A percentile compares a stretch with the other conserved stretches of the same genome.
phyloP scores from a whole-genome alignment of 2,797 vertebrate species.

The Falco concolor region DNA sequence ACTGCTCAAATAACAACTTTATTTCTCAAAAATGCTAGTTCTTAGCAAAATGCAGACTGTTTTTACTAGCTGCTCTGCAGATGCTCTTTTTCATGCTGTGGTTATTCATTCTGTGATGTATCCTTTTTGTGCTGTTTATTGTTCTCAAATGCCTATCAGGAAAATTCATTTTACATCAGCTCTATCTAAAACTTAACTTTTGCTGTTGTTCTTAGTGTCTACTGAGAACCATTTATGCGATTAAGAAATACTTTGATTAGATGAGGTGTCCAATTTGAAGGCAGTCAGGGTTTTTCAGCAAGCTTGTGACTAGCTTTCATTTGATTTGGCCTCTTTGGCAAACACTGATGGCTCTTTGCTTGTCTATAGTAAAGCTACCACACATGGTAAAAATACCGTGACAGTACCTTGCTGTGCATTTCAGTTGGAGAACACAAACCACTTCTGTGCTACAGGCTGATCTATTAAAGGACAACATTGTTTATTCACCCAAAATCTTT shows the following conservation, averaged over 20 bases:
- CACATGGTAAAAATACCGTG: neutral
- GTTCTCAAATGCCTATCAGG: neutral
- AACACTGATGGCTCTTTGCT: neutral
- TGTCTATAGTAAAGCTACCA: neutral
- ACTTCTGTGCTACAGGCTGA: neutral
- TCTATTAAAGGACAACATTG: neutral
- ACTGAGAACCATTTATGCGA: neutral
- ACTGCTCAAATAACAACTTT: neutral
- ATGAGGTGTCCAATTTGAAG: neutral
- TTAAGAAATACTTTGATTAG: neutral
- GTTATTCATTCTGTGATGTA: neutral
- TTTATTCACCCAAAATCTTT: neutral
- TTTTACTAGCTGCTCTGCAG: neutral
- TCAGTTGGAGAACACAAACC: neutral
- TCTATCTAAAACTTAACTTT: neutral
- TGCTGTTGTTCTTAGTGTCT: neutral
- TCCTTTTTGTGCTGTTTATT: neutral
- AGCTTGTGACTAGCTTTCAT: neutral
- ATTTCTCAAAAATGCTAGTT: neutral
- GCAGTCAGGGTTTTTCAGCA: neutral
- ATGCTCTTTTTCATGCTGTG: neutral
- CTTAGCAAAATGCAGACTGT: neutral
- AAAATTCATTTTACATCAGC: neutral
- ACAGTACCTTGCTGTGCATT: neutral
- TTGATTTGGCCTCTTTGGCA: neutral